Conservation (phyloP, 1,140 invertebrate species). For the Procambarus virginalis region DNA sequence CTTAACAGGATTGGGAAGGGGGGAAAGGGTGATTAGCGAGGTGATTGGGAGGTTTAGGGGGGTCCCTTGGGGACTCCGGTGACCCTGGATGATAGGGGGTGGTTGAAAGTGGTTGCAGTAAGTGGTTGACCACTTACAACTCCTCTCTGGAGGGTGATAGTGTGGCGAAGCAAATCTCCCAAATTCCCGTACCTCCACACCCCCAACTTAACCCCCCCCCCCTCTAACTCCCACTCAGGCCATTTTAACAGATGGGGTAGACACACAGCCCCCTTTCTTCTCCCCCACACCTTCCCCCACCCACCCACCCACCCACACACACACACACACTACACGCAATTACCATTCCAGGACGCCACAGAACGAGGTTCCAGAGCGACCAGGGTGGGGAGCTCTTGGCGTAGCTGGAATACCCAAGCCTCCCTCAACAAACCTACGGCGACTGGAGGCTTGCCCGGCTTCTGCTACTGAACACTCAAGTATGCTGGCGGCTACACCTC, state of each 20-base stretch:
- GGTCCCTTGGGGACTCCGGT: too few species aligned
- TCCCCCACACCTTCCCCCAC: neutral
- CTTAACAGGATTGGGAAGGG: too few species aligned
- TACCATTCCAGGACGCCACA: neutral
- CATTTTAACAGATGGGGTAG: neutral
- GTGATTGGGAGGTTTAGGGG: too few species aligned
- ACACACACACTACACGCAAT: neutral
- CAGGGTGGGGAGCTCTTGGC: neutral
- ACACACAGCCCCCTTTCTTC: neutral
- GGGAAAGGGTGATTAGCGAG: too few species aligned
- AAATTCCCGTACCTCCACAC: too few species aligned
- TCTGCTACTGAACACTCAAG: constrained; percentile 41
- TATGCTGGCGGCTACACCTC: constrained; percentile 2
- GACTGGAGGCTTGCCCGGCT: constrained; percentile 37
- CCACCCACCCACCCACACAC: neutral
- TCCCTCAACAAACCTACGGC: constrained; percentile 25
- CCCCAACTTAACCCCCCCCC: neutral
- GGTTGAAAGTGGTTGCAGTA: too few species aligned
- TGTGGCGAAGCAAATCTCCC: too few species aligned
- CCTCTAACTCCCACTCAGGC: neutral
- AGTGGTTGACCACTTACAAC: too few species aligned
- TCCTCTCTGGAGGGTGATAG: too few species aligned
- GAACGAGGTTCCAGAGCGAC: neutral
- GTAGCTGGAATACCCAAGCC: constrained; percentile 20
- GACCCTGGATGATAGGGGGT: too few species aligned